phyloP scores from a whole-genome alignment of 2,113 vertebrate genomes.

The Phrynosoma platyrhinos region DNA sequence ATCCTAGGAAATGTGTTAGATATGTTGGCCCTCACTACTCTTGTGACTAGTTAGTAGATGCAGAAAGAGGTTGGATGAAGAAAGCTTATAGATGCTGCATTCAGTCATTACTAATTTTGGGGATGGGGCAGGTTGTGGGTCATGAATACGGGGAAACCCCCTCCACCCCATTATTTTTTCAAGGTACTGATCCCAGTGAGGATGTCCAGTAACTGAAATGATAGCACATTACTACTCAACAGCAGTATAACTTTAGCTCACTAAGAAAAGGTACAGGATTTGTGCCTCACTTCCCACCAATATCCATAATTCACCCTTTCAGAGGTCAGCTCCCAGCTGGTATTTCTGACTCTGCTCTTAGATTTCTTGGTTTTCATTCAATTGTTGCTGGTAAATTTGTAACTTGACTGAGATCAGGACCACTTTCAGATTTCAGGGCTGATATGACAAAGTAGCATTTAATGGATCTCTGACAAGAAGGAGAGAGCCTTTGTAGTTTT shows the following conservation, averaged over 20 bases:
- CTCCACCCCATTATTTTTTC: not conserved
- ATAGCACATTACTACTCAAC: too few relatives aligned
- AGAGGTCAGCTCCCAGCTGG: not conserved
- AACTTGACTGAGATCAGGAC: too few relatives aligned
- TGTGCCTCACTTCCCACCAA: not conserved
- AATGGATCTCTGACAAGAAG: too few relatives aligned
- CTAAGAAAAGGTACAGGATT: not conserved
- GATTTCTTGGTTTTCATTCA: too few relatives aligned
- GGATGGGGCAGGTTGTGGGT: too few relatives aligned
- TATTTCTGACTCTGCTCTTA: too few relatives aligned
- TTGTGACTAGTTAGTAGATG: not conserved
- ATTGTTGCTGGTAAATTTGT: too few relatives aligned
- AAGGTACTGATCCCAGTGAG: not conserved
- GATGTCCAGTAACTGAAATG: not conserved
- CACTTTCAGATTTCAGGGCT: too few relatives aligned
- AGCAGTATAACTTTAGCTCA: not conserved
- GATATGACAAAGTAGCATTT: too few relatives aligned
- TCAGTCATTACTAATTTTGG: not conserved
- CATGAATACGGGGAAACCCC: not conserved
- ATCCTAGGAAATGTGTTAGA: accelerated
- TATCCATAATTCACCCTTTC: not conserved
- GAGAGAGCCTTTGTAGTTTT: too few relatives aligned
- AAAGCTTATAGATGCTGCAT: not conserved
- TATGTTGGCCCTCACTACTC: not conserved
- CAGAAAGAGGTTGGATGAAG: not conserved